Evolutionary conservation across 2,113 vertebrate species (phyloP), one percentile per base, ranked within the genome.

Genomic region (Vanacampus margaritifer): DNA sequence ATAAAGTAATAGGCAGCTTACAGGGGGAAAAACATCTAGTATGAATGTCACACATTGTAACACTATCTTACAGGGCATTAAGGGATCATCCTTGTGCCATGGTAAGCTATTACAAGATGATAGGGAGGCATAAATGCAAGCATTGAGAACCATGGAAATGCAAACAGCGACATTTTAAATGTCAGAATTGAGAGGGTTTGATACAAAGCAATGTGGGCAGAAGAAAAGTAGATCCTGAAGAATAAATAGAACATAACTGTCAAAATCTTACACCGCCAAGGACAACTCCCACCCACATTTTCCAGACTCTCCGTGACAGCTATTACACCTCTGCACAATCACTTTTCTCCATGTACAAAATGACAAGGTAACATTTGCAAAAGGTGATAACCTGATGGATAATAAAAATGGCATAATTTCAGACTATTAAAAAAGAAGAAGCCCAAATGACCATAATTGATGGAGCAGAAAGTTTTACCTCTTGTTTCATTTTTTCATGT

Each of bases 1-100:
- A 84, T 86, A 80, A 71, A 75, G 71, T 68, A 63, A 48, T 26
- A 17, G 39, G 45, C 57, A 74, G 74, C 71, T 37, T 56, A 35
- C 64, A 19, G 32, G 46, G 37, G 23, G 65, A 53, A 64, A 54
- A 37, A 46, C 50, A 24, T 62, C 75, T 58, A 71, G 23, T 78
- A 59, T 79, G 69, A 67, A 14, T 61, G 67, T 61, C 32, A 12
- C 10, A 60, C 14, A 41, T 21, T 36, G 32, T 14, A 12, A 41
- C 58, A 61, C 23, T 2, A 13, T 3, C 32, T 11, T 19, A 4
- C 57, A 8, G 32, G 21, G n/a, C 58, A 8, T 61, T 39, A n/a
- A 39, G 37, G 2, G 36, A 39, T 39, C 58, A 61, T 61, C 23
- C 36, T 23, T 7, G 21, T 14, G 11, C 36, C 37, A 61, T 61